phyloP scores from a whole-genome alignment of 2,888 invertebrate species.

The Ferrisia virgata region DNA sequence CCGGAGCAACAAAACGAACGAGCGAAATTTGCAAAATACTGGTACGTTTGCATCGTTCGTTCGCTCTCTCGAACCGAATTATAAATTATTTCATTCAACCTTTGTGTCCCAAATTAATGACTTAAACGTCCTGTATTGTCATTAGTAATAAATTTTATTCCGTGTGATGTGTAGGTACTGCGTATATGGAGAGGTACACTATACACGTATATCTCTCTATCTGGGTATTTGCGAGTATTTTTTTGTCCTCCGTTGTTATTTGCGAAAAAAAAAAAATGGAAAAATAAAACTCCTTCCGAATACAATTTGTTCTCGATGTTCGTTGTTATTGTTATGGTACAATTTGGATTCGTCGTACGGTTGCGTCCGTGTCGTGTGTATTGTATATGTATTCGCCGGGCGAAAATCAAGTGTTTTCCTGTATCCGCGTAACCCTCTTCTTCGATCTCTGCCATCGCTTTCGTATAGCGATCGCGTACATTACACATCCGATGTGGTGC shows the following conservation, averaged over 20 bases:
- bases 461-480: no score
- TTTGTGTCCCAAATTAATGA: slow-evolving; percentile 36
- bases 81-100: slow-evolving; percentile 41
- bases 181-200: no score
- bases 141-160: slow-evolving; percentile 40
- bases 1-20: background rate
- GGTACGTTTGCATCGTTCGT: slow-evolving; percentile 39
- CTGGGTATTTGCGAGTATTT: background rate
- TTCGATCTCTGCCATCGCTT: background rate
- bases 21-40: slow-evolving; percentile 23
- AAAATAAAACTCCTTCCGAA: background rate
- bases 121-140: slow-evolving; percentile 39
- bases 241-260: no score
- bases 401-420: background rate
- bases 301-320: background rate
- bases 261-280: no score
- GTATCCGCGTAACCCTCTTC: background rate
- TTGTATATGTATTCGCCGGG: background rate
- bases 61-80: slow-evolving; percentile 40
- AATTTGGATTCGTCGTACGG: background rate
- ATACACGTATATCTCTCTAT: background rate
- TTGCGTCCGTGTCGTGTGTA: no score
- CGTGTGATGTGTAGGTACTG: background rate
- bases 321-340: background rate
- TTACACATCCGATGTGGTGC: background rate